Conservation (phyloP, 2,797 vertebrate genomes). For the Atherinosoma microstoma region DNA sequence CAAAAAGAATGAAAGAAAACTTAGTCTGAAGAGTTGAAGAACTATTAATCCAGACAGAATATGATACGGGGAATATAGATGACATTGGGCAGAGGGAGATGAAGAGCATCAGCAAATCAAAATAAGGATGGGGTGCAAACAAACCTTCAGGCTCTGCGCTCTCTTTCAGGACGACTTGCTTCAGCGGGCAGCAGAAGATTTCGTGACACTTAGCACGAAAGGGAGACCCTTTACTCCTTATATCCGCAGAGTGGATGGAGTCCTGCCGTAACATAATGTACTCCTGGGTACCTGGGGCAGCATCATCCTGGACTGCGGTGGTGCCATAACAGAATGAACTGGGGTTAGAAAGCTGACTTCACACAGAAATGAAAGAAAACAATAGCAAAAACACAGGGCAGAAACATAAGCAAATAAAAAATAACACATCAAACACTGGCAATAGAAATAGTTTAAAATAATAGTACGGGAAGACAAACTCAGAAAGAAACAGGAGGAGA, state of each 20-base stretch:
- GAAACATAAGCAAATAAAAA: slow-evolving; percentile 70
- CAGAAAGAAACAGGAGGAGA: slow-evolving; percentile 29
- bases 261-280: slow-evolving; percentile 99
- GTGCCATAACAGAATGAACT: slow-evolving; percentile 98
- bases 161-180: slow-evolving; percentile 99
- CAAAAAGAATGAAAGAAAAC: slow-evolving; percentile 66
- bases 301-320: slow-evolving; percentile 99
- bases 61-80: slow-evolving; percentile 50
- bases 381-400: slow-evolving; percentile 60
- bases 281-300: slow-evolving; percentile 99
- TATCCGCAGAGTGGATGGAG: slow-evolving; percentile 99
- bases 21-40: slow-evolving; percentile 49
- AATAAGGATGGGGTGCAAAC: slow-evolving; percentile 89
- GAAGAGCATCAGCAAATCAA: slow-evolving; percentile 74
- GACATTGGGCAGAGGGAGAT: slow-evolving; percentile 29
- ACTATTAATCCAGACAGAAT: slow-evolving; percentile 64
- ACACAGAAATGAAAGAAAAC: slow-evolving; percentile 59
- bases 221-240: slow-evolving; percentile 99
- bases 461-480: slow-evolving; percentile 16
- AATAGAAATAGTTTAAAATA: slow-evolving; percentile 46
- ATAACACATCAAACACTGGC: slow-evolving; percentile 32
- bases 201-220: slow-evolving; percentile 99
- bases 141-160: slow-evolving; percentile 98
- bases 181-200: slow-evolving; percentile 99
- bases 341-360: slow-evolving; percentile 89